These are phyloP conservation scores for Aricia artaxerxes DNA, from an alignment of 2,888 invertebrate genomes.

Conservation along the genomic window DNA sequence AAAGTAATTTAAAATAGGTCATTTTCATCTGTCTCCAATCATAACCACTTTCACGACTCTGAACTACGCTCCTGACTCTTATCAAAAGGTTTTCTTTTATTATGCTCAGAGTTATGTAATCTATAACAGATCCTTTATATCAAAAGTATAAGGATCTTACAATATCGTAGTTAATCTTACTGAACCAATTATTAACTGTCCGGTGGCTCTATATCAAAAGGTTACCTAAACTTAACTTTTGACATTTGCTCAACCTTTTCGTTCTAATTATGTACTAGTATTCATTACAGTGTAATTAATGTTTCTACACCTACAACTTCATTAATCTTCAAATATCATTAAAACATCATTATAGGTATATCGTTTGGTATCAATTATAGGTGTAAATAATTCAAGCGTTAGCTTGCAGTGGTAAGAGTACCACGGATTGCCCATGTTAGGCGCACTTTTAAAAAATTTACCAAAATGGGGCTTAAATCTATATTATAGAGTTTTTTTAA, in stretches of 20 bases:
- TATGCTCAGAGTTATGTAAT: background rate
- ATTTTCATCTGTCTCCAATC: too few species aligned
- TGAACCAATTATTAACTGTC: background rate
- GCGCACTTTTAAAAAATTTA: too few species aligned
- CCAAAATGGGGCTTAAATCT: too few species aligned
- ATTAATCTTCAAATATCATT: slow-evolving; percentile 15
- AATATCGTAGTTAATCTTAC: background rate
- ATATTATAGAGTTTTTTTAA: too few species aligned
- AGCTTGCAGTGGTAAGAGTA: background rate
- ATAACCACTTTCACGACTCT: too few species aligned
- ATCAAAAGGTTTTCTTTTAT: background rate
- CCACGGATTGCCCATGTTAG: too few species aligned
- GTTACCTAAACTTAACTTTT: slow-evolving; percentile 9
- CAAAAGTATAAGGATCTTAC: background rate
- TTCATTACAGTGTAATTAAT: slow-evolving; percentile 23
- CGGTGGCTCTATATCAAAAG: slow-evolving; percentile 1
- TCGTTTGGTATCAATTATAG: background rate
- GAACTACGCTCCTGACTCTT: background rate
- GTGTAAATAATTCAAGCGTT: background rate
- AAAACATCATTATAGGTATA: background rate
- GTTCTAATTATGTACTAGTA: slow-evolving; percentile 19
- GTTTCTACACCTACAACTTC: slow-evolving; percentile 21
- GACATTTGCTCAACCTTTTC: slow-evolving; percentile 27
- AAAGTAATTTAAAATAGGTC: background rate
- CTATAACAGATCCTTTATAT: too few species aligned